A percentile compares a stretch with the other conserved stretches of the same genome.
Conservation (phyloP, 2,113 vertebrate species). For the Hydropotes inermis region DNA sequence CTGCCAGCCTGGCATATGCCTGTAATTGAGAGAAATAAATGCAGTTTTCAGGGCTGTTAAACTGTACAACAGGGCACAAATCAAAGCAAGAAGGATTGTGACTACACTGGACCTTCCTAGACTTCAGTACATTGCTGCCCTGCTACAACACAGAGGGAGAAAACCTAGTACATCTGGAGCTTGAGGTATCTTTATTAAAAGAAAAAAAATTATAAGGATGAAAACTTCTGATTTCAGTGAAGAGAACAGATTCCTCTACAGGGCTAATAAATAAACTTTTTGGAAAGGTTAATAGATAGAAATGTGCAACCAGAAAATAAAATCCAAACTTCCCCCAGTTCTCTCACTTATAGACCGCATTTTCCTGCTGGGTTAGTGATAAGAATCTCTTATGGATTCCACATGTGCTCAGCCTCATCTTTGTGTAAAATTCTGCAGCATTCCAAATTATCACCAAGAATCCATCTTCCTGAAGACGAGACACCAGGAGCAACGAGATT, state of each 20-base stretch:
- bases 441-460: constrained; percentile 68
- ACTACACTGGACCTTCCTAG: rapidly evolving
- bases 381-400: constrained; percentile 46
- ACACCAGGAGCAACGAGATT: constrained; percentile 60
- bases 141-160: not conserved
- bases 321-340: not conserved
- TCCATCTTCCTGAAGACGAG: constrained; percentile 64
- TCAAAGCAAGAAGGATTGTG: not conserved
- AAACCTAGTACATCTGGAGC: not conserved
- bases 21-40: not conserved
- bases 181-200: not conserved
- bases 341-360: not conserved
- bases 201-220: not conserved
- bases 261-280: not conserved
- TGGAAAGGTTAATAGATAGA: not conserved
- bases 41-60: not conserved
- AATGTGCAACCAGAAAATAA: not conserved
- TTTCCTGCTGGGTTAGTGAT: not conserved
- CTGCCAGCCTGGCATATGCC: not conserved
- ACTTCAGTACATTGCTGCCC: not conserved
- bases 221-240: not conserved
- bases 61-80: not conserved
- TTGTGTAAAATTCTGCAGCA: constrained; percentile 49
- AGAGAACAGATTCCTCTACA: not conserved
- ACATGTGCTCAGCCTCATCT: constrained; percentile 41